Base-by-base conservation (phyloP, 1,140 invertebrate species). In the Zaprionus kolodkinae region DNA sequence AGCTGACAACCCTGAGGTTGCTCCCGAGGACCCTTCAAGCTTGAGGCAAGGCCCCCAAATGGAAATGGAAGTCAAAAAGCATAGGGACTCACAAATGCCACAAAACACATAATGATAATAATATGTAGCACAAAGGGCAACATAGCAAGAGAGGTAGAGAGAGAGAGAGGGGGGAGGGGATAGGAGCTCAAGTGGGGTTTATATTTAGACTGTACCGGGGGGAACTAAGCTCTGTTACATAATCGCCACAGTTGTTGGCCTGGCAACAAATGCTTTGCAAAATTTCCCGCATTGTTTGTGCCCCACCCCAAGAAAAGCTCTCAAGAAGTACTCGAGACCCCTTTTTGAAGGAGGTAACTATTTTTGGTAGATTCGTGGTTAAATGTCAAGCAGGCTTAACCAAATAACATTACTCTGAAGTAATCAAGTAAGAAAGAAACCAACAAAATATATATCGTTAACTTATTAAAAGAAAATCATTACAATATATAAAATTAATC, bases 221-320 rank as follows among this genome's bases (percentile, higher is more conserved):
- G 64, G 9, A 3, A 30, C 50, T 54, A 66, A 73, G 62, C 80
- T 52, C 67, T 63, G 82, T 86, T 78, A 86, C 82, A 86, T 86
- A 86, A 86, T 87, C 82, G 82, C 72, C 76, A 72, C 82, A 81
- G 82, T 86, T 86, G 82, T 86, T 86, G 82, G 82, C 82, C 61
- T 76, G 82, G 79, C 82, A 86, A 85, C 79, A 76, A 87, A 33
- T 76, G 66, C 77, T 79, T 86, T 72, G 83, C 78, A 60, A 60
- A 64, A 64, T 70, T 54, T 11, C 55, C 21, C 21, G 33, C 11
- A n/a, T 27, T 54, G 15, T 13, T 36, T 43, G 52, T 13, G 21
- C 57, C 62, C 21, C n/a, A n/a, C n/a, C 21, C 21, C 21, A 21
- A 56, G 15, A 15, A 35, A 71, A 33, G 52, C 40, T 9, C 27